Percentiles rank a stretch among this genome's conserved stretches.
Evolutionary conservation across 2,113 vertebrate genomes (phyloP).

Genomic region (Oncorhynchus keta): DNA sequence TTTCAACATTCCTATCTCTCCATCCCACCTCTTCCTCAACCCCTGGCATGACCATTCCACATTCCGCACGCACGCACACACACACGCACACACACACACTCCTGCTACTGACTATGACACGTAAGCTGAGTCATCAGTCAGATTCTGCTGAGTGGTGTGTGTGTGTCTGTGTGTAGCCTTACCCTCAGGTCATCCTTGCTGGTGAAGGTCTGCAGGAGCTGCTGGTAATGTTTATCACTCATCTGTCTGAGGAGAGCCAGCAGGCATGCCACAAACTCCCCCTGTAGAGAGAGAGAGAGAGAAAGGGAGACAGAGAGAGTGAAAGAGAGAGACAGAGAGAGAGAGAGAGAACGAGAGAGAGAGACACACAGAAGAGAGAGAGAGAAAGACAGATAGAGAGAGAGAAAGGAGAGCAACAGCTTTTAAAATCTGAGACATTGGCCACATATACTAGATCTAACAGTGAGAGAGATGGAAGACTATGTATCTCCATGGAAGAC

Average conservation of each 20-base stretch:
- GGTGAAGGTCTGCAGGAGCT: slow-evolving; percentile 91
- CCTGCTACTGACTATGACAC: background rate
- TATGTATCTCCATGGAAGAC: too few relatives aligned
- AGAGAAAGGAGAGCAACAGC: background rate
- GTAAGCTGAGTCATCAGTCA: background rate
- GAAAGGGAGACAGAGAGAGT: background rate
- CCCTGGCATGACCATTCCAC: background rate
- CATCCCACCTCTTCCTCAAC: background rate
- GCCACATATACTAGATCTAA: too few relatives aligned
- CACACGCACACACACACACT: background rate
- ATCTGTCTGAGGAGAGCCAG: slow-evolving; percentile 92
- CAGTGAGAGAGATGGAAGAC: too few relatives aligned
- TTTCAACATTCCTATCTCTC: background rate
- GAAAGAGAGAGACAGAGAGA: background rate
- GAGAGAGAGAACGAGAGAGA: background rate
- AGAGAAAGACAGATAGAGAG: background rate
- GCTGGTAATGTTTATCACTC: slow-evolving; percentile 95
- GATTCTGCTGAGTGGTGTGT: background rate
- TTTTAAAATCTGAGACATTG: too few relatives aligned
- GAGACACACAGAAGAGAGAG: background rate
- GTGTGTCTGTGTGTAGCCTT: slow-evolving; percentile 10
- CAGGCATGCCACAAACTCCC: slow-evolving; percentile 95
- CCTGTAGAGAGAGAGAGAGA: slow-evolving; percentile 67
- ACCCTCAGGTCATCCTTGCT: slow-evolving; percentile 91
- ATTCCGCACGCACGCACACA: background rate